Evolutionary conservation across 2,888 invertebrate genomes (phyloP).

Genomic region (Helicoverpa assulta): DNA sequence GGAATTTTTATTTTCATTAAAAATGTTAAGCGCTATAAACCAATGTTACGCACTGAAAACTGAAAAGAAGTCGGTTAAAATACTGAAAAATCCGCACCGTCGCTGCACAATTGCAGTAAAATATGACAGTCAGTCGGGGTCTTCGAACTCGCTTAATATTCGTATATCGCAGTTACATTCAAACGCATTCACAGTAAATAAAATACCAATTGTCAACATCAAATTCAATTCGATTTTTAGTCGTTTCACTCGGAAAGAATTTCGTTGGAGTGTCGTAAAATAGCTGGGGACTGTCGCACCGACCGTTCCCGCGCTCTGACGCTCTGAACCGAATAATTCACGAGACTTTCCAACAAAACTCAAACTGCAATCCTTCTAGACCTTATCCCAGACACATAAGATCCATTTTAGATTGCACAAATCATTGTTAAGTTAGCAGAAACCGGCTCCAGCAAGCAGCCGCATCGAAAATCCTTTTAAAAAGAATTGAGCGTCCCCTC

Average conservation of each 20-base stretch:
- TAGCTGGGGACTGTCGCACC: slow-evolving; percentile 71
- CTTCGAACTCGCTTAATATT: slow-evolving; percentile 32
- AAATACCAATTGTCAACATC: slow-evolving; percentile 69
- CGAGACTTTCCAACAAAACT: slow-evolving; percentile 65
- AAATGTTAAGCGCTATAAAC: too few relatives aligned
- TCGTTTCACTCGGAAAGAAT: slow-evolving; percentile 73
- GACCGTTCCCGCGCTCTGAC: slow-evolving; percentile 70
- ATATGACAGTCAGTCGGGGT: slow-evolving; percentile 8
- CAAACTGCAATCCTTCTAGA: slow-evolving; percentile 48
- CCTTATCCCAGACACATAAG: slow-evolving; percentile 53
- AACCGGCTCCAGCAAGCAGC: slow-evolving; percentile 65
- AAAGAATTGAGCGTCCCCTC: slow-evolving; percentile 68
- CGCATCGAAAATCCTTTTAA: slow-evolving; percentile 74
- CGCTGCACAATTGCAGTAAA: background rate
- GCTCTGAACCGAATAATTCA: slow-evolving; percentile 80
- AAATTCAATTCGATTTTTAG: slow-evolving; percentile 77
- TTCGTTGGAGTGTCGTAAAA: slow-evolving; percentile 76
- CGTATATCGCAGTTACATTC: slow-evolving; percentile 38
- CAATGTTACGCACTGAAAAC: too few relatives aligned
- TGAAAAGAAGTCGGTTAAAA: background rate
- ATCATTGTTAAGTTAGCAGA: slow-evolving; percentile 45
- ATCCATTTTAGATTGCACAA: slow-evolving; percentile 55
- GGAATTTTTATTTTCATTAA: too few relatives aligned
- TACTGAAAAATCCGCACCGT: background rate
- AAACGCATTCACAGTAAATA: slow-evolving; percentile 66